Evolutionary conservation across 2,113 vertebrate genomes (phyloP).

Genomic region (Gambusia holbrooki): DNA sequence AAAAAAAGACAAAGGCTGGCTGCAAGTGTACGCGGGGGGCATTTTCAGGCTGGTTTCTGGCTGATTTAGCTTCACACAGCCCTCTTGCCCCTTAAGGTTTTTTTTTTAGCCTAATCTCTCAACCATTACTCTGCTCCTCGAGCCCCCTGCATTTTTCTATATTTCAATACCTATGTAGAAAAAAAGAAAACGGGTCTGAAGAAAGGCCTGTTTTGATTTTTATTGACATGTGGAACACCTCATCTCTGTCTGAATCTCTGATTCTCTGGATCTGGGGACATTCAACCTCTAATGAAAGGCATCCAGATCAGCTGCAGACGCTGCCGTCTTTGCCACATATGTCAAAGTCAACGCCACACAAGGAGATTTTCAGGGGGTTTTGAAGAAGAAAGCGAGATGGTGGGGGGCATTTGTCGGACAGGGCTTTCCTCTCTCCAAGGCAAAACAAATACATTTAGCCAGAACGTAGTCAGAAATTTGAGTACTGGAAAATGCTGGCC

Average conservation of each 20-base stretch:
- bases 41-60: constrained; percentile 72
- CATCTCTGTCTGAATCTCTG: constrained; percentile 30
- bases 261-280: constrained; percentile 39
- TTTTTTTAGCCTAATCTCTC: constrained; percentile 34
- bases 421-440: neutral
- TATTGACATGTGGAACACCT: constrained; percentile 30
- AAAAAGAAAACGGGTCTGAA: constrained; percentile 74
- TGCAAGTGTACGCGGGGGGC: constrained; percentile 49
- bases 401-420: neutral
- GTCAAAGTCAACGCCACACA: constrained; percentile 4
- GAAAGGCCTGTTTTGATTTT: constrained; percentile 80
- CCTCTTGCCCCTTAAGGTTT: constrained; percentile 60
- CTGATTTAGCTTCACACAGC: constrained; percentile 70
- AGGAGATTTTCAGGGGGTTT: constrained; percentile 12
- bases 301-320: constrained; percentile 27
- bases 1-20: constrained; percentile 61
- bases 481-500: constrained; percentile 79
- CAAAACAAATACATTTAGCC: constrained; percentile 1
- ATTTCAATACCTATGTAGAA: constrained; percentile 49
- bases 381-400: constrained; percentile 11
- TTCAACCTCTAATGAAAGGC: constrained; percentile 38
- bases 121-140: constrained; percentile 11
- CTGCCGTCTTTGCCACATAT: constrained; percentile 1
- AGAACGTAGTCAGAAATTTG: constrained; percentile 62
- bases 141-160: constrained; percentile 6